Evolutionary conservation across 2,888 invertebrate species (phyloP).

Genomic region (Synergus gifuensis): DNA sequence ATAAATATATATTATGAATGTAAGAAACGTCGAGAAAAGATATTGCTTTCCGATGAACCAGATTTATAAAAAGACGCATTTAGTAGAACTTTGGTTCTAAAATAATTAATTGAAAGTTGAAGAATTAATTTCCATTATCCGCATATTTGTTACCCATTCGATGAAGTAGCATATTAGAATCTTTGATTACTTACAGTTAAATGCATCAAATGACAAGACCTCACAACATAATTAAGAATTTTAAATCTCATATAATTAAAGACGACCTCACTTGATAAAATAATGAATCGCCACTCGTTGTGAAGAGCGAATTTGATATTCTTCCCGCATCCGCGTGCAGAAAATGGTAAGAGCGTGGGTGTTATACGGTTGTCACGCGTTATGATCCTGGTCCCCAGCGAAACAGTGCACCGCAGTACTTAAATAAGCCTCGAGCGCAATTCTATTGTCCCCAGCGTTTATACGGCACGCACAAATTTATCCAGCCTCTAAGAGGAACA

Average conservation of each 20-base stretch:
- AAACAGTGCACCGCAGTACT: conserved; percentile 62
- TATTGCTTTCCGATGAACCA: not conserved
- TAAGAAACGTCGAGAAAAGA: not conserved
- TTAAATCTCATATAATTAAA: not conserved
- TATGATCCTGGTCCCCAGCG: conserved; percentile 64
- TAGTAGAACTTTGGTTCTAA: too few relatives aligned
- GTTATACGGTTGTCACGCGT: conserved; percentile 53
- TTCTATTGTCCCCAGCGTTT: conserved; percentile 61
- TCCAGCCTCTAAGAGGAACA: not conserved
- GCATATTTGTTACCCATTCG: too few relatives aligned
- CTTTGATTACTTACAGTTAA: not conserved
- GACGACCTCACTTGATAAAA: not conserved
- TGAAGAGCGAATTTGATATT: conserved; percentile 65
- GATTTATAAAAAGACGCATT: not conserved
- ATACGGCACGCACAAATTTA: conserved; percentile 41
- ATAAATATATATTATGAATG: too few relatives aligned
- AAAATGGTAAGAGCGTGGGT: conserved; percentile 59
- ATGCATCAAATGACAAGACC: not conserved
- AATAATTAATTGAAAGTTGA: not conserved
- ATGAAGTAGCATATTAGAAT: not conserved
- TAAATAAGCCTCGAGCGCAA: conserved; percentile 61
- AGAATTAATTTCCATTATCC: not conserved
- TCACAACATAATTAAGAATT: not conserved
- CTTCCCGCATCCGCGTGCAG: conserved; percentile 68
- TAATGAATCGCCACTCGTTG: conserved; percentile 9